A percentile compares a stretch with the other conserved stretches of the same genome.
These are phyloP conservation scores for Diglossa cyanea DNA, from an alignment of 2,797 vertebrate genomes.

Conservation along the genomic window DNA sequence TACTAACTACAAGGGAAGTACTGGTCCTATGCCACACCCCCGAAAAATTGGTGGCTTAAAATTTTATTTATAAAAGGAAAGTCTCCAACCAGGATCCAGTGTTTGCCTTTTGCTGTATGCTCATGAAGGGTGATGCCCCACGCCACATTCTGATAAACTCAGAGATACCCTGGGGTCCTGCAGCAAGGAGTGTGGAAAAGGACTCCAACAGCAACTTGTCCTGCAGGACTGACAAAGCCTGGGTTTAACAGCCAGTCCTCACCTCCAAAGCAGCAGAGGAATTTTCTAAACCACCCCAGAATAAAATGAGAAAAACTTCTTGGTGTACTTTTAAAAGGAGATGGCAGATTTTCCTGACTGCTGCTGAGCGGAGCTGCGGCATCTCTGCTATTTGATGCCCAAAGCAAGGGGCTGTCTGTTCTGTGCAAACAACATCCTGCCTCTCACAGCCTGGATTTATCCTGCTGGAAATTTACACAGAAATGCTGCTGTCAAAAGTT, in stretches of 20 bases:
- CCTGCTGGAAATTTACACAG: background rate
- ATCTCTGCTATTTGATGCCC: background rate
- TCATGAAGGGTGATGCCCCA: background rate
- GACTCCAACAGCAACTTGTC: background rate
- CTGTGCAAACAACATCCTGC: background rate
- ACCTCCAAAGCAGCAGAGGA: background rate
- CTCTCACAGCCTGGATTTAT: background rate
- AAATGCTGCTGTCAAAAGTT: background rate
- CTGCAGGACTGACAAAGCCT: background rate
- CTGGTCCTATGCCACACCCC: background rate
- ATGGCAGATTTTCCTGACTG: background rate
- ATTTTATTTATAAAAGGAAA: background rate
- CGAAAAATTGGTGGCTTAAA: background rate
- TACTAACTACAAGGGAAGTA: background rate
- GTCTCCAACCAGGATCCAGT: fast-evolving
- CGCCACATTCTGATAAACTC: background rate
- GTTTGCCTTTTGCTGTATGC: background rate
- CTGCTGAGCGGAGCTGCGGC: fast-evolving
- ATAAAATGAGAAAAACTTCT: background rate
- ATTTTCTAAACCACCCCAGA: background rate
- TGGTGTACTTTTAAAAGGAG: background rate
- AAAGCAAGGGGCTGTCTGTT: background rate
- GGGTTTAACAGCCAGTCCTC: background rate
- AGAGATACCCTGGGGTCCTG: background rate
- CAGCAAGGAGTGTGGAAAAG: fast-evolving